A percentile compares a stretch with the other conserved stretches of the same genome.
phyloP scores from a whole-genome alignment of 2,113 vertebrate species.

The Gnathonemus longibarbis region DNA sequence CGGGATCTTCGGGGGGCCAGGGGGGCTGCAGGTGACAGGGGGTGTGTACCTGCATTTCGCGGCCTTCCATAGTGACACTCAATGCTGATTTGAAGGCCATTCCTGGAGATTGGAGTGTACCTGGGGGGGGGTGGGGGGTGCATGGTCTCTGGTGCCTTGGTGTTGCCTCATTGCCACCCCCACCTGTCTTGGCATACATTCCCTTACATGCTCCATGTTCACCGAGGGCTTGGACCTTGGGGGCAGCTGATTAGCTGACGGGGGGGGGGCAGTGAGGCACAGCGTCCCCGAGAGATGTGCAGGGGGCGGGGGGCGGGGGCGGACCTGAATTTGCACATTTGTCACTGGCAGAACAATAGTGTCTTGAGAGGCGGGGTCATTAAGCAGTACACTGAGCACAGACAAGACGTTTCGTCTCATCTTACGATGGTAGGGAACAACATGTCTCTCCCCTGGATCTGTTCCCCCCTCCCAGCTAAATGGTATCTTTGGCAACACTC shows the following conservation, averaged over 20 bases:
- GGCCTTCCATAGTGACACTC: conserved; percentile 29
- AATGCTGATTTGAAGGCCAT: neutral
- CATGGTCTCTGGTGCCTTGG: neutral
- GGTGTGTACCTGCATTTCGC: neutral
- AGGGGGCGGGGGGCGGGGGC: neutral
- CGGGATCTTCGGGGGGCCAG: neutral
- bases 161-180: neutral
- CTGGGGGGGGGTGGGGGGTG: neutral
- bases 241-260: neutral
- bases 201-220: neutral
- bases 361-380: conserved; percentile 36
- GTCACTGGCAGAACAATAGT: conserved; percentile 51
- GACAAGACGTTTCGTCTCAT: conserved; percentile 37
- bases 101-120: neutral
- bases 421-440: conserved; percentile 33
- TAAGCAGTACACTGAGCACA: conserved; percentile 47
- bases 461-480: neutral
- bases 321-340: conserved; percentile 44
- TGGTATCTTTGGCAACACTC: neutral
- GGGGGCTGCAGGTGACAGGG: neutral
- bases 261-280: neutral
- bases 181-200: neutral
- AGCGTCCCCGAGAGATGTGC: neutral
- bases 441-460: neutral
- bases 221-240: neutral